Base-by-base conservation (phyloP, 2,113 vertebrate genomes). In the Centropristis striata region DNA sequence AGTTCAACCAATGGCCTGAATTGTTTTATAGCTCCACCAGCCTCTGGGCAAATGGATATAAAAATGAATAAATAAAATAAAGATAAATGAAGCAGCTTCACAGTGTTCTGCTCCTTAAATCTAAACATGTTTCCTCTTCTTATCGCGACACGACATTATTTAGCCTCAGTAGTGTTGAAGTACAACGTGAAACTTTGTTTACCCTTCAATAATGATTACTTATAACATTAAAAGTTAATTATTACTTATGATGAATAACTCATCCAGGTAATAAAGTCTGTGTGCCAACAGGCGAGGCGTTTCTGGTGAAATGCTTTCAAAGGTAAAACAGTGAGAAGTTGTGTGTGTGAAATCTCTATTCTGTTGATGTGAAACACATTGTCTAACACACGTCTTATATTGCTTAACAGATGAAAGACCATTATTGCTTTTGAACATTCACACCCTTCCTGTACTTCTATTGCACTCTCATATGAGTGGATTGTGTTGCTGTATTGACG, bases 391-490 rank as follows among this genome's bases (percentile, higher is more conserved):
- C 32, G 6, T 32, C 32, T 32, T 32, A 32, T 32, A 6, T 32
- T 32, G 32, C 32, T 6, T 32, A 32, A 36, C 0, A 32, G 36
- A 14, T 21, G 9, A 59, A 41, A 16, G 27, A 37, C 7, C 1
- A 2, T 0, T 21, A 8, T 41, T 39, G 0, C 0, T 14, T 8
- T 0, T n/a, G 9, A 21, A 27, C 2, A 42, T 65, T 46, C 36
- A 42, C 8, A 25, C 11, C n/a, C 21, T 5, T 13, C 5, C 14
- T 18, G 1, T 15, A 7, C 2, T 68, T 71, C 70, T 75, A 42
- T 4, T 32, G 50, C 11, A 13, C 9, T 42, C 16, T 55, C 39
- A 13, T 53, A 20, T 10, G 0, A 42, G 1, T 27, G 4, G 27
- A 20, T 8, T 32, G 2, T 41, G 4, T 54, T 28, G 12, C 2